These are phyloP conservation scores for Xyliphius kryptos DNA, from an alignment of 2,113 vertebrate genomes.

Conservation along the genomic window DNA sequence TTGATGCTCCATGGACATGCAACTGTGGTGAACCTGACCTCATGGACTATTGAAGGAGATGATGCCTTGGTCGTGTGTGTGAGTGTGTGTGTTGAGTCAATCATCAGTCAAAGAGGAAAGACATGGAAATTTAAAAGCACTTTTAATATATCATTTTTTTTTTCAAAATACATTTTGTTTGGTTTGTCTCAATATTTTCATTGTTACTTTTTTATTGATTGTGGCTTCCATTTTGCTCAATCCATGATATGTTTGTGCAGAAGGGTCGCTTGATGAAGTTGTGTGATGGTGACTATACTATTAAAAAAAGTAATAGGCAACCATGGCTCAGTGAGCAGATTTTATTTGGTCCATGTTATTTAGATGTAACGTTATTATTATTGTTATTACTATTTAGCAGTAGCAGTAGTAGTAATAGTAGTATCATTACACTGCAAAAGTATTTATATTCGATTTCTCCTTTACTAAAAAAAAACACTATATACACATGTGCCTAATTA, in stretches of 20 bases:
- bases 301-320: conserved; percentile 77
- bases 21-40: conserved; percentile 68
- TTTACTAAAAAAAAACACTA: neutral
- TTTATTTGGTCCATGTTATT: conserved; percentile 48
- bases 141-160: conserved; percentile 82
- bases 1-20: conserved; percentile 68
- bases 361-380: neutral
- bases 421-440: too few relatives aligned
- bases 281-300: conserved; percentile 78
- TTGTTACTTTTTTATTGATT: conserved; percentile 75
- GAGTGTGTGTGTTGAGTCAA: conserved; percentile 57
- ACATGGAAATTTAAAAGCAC: conserved; percentile 75
- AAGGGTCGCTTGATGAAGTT: conserved; percentile 74
- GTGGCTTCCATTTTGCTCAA: conserved; percentile 74
- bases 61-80: conserved; percentile 59
- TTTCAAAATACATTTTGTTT: conserved; percentile 73
- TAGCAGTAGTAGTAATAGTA: conserved; percentile 9
- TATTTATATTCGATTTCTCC: neutral
- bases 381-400: conserved; percentile 19
- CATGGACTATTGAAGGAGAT: conserved; percentile 71
- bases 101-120: conserved; percentile 72
- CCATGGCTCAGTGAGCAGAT: conserved; percentile 66
- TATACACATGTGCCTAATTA: conserved; percentile 13
- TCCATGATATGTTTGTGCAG: conserved; percentile 72
- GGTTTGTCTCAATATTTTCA: conserved; percentile 71